Evolutionary conservation across 1,140 invertebrate species (phyloP).

Genomic region (Dufourea novaeangliae): DNA sequence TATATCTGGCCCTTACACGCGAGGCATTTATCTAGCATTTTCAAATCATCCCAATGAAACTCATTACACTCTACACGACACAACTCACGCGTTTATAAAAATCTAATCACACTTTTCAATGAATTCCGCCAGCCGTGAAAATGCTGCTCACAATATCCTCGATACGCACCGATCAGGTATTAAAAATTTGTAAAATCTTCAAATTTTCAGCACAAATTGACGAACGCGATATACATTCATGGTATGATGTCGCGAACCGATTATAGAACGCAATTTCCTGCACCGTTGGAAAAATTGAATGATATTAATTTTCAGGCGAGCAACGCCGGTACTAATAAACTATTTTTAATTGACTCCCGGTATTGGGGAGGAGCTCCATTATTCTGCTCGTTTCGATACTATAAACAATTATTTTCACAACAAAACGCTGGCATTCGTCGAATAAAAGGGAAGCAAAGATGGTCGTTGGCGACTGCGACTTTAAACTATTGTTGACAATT

Average conservation of each 20-base stretch:
- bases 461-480: too few relatives aligned
- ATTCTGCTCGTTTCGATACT: slow-evolving; percentile 31
- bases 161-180: background rate
- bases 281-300: slow-evolving; percentile 16
- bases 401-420: slow-evolving; percentile 13
- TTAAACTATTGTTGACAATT: too few relatives aligned
- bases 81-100: slow-evolving; percentile 3
- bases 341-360: slow-evolving; percentile 38
- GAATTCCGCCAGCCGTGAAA: slow-evolving; percentile 8
- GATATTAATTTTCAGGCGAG: slow-evolving; percentile 43
- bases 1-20: background rate
- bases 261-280: slow-evolving; percentile 13
- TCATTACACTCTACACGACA: background rate
- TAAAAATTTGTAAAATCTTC: background rate
- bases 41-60: slow-evolving; percentile 4
- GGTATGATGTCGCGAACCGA: background rate
- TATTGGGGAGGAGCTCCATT: slow-evolving; percentile 36
- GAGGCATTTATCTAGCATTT: background rate
- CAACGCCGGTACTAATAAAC: slow-evolving; percentile 47
- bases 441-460: too few relatives aligned
- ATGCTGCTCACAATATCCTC: background rate
- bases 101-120: slow-evolving; percentile 2
- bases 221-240: background rate
- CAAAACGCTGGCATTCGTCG: too few relatives aligned
- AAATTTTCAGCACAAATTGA: background rate